A percentile compares a stretch with the other conserved stretches of the same genome.
phyloP scores from a whole-genome alignment of 2,888 invertebrate genomes.

The Acanthococcus lagerstroemiae region DNA sequence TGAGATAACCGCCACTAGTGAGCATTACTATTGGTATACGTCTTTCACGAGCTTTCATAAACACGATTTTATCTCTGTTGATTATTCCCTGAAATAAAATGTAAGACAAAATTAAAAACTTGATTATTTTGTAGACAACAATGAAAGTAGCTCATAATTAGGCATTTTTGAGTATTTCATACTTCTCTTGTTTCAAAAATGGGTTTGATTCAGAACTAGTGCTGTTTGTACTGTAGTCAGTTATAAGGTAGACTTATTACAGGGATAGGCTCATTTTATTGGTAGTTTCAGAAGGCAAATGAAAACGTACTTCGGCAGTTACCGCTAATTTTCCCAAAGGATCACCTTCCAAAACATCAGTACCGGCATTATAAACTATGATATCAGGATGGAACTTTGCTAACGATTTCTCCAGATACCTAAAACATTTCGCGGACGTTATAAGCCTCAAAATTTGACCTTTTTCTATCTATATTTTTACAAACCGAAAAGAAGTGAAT shows the following conservation, averaged over 20 bases:
- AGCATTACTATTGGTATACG: constrained; percentile 74
- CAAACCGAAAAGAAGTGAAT: constrained; percentile 12
- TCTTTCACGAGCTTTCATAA: constrained; percentile 53
- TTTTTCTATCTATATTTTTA: neutral
- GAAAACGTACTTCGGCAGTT: constrained; percentile 50
- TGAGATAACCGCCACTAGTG: constrained; percentile 77
- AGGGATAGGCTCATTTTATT: neutral
- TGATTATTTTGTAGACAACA: neutral
- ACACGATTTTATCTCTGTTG: constrained; percentile 72
- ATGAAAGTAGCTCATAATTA: neutral
- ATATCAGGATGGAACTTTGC: constrained; percentile 65
- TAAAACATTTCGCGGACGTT: constrained; percentile 42
- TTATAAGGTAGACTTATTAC: neutral
- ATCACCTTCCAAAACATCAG: constrained; percentile 70
- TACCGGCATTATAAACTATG: constrained; percentile 87
- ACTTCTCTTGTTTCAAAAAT: too few relatives aligned
- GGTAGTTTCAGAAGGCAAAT: too few relatives aligned
- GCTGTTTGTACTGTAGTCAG: neutral
- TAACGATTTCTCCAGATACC: constrained; percentile 57
- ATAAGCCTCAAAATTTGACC: neutral
- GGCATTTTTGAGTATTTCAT: too few relatives aligned
- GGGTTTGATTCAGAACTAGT: too few relatives aligned
- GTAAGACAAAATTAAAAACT: neutral
- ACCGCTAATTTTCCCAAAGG: constrained; percentile 63
- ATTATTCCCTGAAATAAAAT: constrained; percentile 60